Evolutionary conservation across 2,888 invertebrate genomes (phyloP), one percentile per base, ranked within the genome.

Genomic region (Listrodromus nycthemerus): DNA sequence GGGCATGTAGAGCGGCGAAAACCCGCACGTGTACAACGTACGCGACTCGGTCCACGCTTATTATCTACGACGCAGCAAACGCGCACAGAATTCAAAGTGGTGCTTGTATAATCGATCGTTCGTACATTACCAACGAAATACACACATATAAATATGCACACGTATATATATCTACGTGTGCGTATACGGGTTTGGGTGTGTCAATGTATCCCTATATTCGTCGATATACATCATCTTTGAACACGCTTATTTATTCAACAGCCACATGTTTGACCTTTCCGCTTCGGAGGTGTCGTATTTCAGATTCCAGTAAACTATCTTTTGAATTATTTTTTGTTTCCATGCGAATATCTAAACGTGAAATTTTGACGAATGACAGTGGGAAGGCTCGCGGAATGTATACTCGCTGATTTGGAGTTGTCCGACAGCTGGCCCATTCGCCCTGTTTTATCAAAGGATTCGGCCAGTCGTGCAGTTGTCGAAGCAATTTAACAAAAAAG

Each of bases 1-100:
- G 45, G 61, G 58, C 13, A 58, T 61, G 30, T 30, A 52, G 70
- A 65, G 37, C 30, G 21, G 65, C 27, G 70, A 71, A 79, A 79
- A 55, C 37, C 16, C 50, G 63, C 78, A 63, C 63, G 78, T 37
- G 63, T 79, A 58, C 27, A 41, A 48, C 41, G 13, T 41, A 41
- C 63, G 73, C 16, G 55, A 58, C 81, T 48, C 65, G 65, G 76
- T 77, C 71, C 73, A 67, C 41, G 77, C 61, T 77, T 71, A 77
- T 82, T 73, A 82, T 82, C 82, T 27, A 48, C 45, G 67, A 61
- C 61, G 58, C 58, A 67, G 67, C 48, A 73, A 66, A 82, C 77
- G 77, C 77, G 82, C 71, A 77, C 45, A 52, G 70, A 45, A 71
- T 65, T 55, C 30, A 67, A 48, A 58, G 41, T 33, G 77, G 48